A percentile compares a stretch with the other conserved stretches of the same genome.
These are phyloP conservation scores for Nettapus auritus DNA, from an alignment of 2,113 vertebrate species.

Conservation along the genomic window DNA sequence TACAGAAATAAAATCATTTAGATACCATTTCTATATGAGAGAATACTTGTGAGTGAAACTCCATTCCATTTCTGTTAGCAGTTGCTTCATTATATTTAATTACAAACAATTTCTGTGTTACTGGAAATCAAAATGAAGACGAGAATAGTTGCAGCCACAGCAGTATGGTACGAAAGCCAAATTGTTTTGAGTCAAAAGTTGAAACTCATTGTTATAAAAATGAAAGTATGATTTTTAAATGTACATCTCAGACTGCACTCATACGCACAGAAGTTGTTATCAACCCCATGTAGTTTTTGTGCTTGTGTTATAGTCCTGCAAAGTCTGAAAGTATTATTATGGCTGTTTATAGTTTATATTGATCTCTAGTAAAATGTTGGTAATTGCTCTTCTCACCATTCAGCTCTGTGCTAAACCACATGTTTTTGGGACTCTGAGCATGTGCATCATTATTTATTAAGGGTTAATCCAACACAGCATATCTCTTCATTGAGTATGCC, in stretches of 20 bases:
- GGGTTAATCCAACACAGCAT: conserved; percentile 75
- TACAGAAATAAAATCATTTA: conserved; percentile 74
- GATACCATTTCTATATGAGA: conserved; percentile 66
- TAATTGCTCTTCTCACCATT: conserved; percentile 68
- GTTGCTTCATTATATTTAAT: conserved; percentile 71
- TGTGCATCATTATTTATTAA: conserved; percentile 66
- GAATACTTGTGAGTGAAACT: conserved; percentile 63
- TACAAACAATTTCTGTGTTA: conserved; percentile 65
- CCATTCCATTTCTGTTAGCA: conserved; percentile 67
- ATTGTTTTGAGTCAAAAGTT: conserved; percentile 42
- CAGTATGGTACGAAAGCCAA: conserved; percentile 26
- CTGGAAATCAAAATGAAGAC: conserved; percentile 70
- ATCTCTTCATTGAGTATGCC: conserved; percentile 70
- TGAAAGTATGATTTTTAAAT: background rate
- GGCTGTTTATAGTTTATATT: conserved; percentile 17
- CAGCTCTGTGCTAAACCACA: conserved; percentile 57
- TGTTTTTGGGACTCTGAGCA: conserved; percentile 58
- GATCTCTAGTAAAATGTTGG: conserved; percentile 61
- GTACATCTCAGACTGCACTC: accelerated
- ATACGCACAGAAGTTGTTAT: accelerated
- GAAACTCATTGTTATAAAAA: conserved; percentile 16
- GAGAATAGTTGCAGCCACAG: conserved; percentile 14
- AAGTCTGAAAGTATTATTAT: background rate
- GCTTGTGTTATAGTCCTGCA: background rate
- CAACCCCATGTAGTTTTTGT: background rate